Conservation (phyloP, 2,797 vertebrate species). For the Eleutherodactylus coqui region DNA sequence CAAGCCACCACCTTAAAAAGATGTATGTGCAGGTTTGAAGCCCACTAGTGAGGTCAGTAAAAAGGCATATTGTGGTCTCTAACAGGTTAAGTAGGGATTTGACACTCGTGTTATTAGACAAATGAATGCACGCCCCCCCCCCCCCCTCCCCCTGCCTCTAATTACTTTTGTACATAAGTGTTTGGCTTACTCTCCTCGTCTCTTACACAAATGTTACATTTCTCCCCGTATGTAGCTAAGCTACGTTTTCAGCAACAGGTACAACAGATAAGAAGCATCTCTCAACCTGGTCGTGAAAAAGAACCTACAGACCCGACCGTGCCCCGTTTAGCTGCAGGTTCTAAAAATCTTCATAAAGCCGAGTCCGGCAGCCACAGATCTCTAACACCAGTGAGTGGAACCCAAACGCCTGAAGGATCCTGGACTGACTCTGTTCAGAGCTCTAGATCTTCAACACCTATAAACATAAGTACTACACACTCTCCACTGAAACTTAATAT, state of each 20-base stretch:
- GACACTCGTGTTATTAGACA: background rate
- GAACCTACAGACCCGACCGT: slow-evolving; percentile 7
- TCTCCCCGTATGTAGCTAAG: slow-evolving; percentile 65
- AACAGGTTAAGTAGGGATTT: too few relatives aligned
- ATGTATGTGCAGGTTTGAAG: too few relatives aligned
- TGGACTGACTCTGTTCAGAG: slow-evolving; percentile 14
- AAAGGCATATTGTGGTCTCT: too few relatives aligned
- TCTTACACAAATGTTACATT: background rate
- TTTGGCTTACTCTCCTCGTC: background rate
- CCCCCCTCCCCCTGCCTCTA: background rate
- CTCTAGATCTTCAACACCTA: background rate
- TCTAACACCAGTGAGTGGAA: background rate
- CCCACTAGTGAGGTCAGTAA: too few relatives aligned
- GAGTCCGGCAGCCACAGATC: slow-evolving; percentile 44
- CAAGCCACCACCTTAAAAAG: too few relatives aligned
- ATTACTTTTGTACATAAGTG: background rate
- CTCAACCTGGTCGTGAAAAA: slow-evolving; percentile 15
- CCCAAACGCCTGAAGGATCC: slow-evolving; percentile 17
- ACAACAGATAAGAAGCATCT: slow-evolving; percentile 57
- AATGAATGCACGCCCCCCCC: too few relatives aligned
- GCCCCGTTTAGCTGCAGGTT: slow-evolving; percentile 10
- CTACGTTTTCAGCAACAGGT: slow-evolving; percentile 67
- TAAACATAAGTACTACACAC: slow-evolving; percentile 17
- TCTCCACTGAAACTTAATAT: background rate
- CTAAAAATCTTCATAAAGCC: background rate